Evolutionary conservation across 2,797 vertebrate genomes (phyloP), one percentile per base, ranked within the genome.

Genomic region (Danionella dracula): DNA sequence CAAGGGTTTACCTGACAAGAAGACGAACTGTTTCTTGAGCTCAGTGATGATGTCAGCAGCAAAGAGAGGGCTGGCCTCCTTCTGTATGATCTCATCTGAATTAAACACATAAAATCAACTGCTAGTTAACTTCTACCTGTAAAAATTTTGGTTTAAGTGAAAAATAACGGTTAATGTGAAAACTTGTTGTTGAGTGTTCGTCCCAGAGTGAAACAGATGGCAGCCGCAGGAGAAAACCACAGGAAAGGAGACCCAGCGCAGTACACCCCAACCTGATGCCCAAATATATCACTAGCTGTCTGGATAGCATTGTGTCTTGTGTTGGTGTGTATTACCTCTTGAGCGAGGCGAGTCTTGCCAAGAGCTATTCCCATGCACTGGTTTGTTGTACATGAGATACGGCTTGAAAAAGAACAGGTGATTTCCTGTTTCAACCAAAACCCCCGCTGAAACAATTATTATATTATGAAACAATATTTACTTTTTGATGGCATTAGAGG

Each of bases 51-150:
- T 93, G 78, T 96, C 90, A 15, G 90, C 92, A 1, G 93, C 94
- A 12, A 77, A 91, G 68, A 95, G 77, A 0, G 90, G 89, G 63
- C 83, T 78, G 1, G 84, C 84, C 72, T 92, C 91, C 71, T 87
- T 89, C 83, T 93, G 93, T 90, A 95, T 89, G 81, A 97, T 92
- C 81, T 94, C 94, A 93, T 98, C 94, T 73, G 27, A 27, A 59
- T 72, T 27, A 51, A n/a, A 37, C 2, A 67, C 16, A 59, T 46
- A 67, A 10, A 29, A 27, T 32, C 38, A 23, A 1, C 8, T 10
- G 54, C 45, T n/a, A 17, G 19, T 21, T 2, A 63, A 8, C 8
- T 7, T 51, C 50, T 63, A 31, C 12, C 15, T 3, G 23, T 3
- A 27, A 27, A 27, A 27, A 27, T 3, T 3, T 3, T 27, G 23